Conservation (phyloP, 1,140 invertebrate genomes). For the Zaprionus taronus region DNA sequence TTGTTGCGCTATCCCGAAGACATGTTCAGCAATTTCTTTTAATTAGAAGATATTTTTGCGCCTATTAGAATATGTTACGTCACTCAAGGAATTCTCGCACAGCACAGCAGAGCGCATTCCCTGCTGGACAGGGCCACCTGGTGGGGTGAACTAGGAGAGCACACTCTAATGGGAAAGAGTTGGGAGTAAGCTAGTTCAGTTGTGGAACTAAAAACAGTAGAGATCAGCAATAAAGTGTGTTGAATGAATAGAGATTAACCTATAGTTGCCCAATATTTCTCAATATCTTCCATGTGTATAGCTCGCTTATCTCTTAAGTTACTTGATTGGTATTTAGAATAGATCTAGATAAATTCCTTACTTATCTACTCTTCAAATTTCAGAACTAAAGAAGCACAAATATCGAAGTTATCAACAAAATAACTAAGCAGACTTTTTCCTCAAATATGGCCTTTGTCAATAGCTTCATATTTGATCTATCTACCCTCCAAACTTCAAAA, state of each 20-base stretch:
- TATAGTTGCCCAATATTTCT: too few species aligned
- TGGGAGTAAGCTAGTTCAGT: neutral
- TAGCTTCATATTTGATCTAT: neutral
- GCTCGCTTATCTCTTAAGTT: neutral
- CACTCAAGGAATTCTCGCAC: constrained; percentile 24
- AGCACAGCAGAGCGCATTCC: constrained; percentile 15
- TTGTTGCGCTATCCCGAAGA: constrained; percentile 41
- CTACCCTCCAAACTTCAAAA: neutral
- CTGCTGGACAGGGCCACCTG: constrained; percentile 30
- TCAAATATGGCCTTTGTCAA: too few species aligned
- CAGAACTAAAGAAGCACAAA: neutral
- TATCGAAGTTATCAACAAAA: too few species aligned
- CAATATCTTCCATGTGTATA: neutral
- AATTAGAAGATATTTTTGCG: constrained; percentile 63
- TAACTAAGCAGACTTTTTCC: too few species aligned
- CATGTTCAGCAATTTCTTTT: constrained; percentile 51
- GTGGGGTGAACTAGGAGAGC: neutral
- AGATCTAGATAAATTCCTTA: neutral
- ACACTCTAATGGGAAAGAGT: neutral
- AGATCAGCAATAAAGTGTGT: too few species aligned
- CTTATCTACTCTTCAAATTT: neutral
- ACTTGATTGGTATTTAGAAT: neutral
- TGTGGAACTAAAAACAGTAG: neutral
- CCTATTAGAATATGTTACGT: constrained; percentile 58
- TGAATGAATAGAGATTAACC: too few species aligned